phyloP scores from a whole-genome alignment of 2,113 vertebrate species.

The Antennarius striatus region DNA sequence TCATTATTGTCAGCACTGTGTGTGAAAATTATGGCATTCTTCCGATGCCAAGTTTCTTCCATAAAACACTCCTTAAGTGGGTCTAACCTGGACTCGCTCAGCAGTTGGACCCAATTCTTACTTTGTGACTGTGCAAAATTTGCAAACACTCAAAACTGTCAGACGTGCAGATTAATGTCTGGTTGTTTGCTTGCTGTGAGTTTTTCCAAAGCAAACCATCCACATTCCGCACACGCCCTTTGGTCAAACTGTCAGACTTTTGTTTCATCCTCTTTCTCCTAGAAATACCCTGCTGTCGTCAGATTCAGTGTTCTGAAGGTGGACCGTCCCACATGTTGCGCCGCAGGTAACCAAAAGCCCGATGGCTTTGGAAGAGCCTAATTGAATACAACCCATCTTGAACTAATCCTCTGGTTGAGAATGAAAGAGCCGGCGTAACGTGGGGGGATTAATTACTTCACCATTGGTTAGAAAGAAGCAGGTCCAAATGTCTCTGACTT shows the following conservation, averaged over 20 bases:
- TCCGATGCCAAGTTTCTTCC: not conserved
- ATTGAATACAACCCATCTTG: conserved; percentile 69
- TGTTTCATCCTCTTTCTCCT: conserved; percentile 8
- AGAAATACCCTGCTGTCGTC: conserved; percentile 40
- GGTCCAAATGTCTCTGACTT: conserved; percentile 33
- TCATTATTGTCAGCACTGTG: conserved; percentile 19
- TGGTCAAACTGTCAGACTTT: no score
- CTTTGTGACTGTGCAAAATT: no score
- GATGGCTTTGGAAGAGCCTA: conserved; percentile 59
- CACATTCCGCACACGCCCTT: no score
- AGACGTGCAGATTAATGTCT: no score
- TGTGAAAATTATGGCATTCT: conserved; percentile 9
- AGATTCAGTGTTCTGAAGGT: conserved; percentile 15
- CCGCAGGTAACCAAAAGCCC: conserved; percentile 61
- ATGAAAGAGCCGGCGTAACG: conserved; percentile 48
- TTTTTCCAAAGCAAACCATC: no score
- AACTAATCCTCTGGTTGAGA: conserved; percentile 64
- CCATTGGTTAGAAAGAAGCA: conserved; percentile 35
- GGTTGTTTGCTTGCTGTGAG: no score
- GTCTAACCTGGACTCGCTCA: no score
- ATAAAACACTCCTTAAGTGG: no score
- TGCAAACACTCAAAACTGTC: no score
- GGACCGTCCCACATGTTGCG: conserved; percentile 60
- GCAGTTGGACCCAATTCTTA: no score
- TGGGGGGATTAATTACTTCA: conserved; percentile 48